Percentiles rank a stretch among this genome's conserved stretches.
phyloP scores from a whole-genome alignment of 1,140 invertebrate genomes.

The Apis laboriosa region DNA sequence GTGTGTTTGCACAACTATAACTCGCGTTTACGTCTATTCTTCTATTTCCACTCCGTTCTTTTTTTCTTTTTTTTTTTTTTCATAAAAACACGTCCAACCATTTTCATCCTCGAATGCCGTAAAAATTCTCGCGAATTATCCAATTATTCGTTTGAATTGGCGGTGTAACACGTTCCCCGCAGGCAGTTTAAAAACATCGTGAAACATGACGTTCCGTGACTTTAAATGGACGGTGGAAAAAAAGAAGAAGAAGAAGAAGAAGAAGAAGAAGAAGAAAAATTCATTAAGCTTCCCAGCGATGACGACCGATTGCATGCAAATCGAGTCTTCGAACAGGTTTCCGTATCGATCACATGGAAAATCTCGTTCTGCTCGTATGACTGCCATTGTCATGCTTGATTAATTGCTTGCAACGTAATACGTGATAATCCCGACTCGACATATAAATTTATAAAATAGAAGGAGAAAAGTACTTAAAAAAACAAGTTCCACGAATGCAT shows the following conservation, averaged over 20 bases:
- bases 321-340: slow-evolving; percentile 8
- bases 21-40: too few relatives aligned
- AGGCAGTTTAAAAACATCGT: not conserved
- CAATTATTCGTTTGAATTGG: too few relatives aligned
- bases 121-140: too few relatives aligned
- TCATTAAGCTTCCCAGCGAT: not conserved
- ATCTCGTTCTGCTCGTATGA: not conserved
- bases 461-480: too few relatives aligned
- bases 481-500: not conserved
- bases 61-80: too few relatives aligned
- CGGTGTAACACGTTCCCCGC: not conserved
- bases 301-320: slow-evolving; percentile 2
- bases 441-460: not conserved
- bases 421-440: not conserved
- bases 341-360: not conserved
- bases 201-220: not conserved
- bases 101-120: too few relatives aligned
- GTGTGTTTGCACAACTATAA: not conserved
- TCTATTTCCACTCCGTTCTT: too few relatives aligned
- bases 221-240: not conserved
- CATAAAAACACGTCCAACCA: too few relatives aligned
- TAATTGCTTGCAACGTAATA: not conserved
- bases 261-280: not conserved
- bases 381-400: not conserved
- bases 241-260: too few relatives aligned